A percentile compares a stretch with the other conserved stretches of the same genome.
Conservation (phyloP, 2,888 invertebrate genomes). For the Oligia strigilis region DNA sequence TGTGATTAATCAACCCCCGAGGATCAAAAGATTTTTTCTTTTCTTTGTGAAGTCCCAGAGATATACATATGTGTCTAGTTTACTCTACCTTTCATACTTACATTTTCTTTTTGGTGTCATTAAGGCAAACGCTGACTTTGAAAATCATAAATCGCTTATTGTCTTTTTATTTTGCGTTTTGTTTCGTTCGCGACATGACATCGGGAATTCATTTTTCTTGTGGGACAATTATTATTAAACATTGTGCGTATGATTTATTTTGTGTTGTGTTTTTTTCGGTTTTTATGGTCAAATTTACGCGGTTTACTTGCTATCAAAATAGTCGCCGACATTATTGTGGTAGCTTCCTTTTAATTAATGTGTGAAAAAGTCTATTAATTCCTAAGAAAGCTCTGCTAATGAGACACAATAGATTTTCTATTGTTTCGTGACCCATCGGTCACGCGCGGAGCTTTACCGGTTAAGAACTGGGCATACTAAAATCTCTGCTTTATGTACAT, state of each 20-base stretch:
- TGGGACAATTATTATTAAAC: constrained; percentile 55
- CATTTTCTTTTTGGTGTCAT: constrained; percentile 44
- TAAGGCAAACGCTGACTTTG: constrained; percentile 49
- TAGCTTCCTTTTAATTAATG: not conserved
- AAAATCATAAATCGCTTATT: constrained; percentile 58
- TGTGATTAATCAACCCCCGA: constrained; percentile 56
- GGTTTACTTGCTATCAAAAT: not conserved
- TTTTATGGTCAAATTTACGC: constrained; percentile 4
- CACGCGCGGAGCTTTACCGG: no score
- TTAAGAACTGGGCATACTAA: not conserved
- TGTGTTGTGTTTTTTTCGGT: constrained; percentile 7
- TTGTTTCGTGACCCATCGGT: no score
- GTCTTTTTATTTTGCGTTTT: constrained; percentile 47
- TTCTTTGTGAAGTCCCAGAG: constrained; percentile 30
- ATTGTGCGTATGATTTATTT: constrained; percentile 58
- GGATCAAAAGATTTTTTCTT: constrained; percentile 54
- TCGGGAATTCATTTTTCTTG: constrained; percentile 50
- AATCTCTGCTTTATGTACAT: not conserved
- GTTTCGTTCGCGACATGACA: constrained; percentile 35
- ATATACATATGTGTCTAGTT: constrained; percentile 45
- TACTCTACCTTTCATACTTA: constrained; percentile 35
- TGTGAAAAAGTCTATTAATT: no score
- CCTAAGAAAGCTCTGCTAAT: no score
- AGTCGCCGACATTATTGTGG: not conserved
- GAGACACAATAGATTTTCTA: no score